A percentile compares a stretch with the other conserved stretches of the same genome.
phyloP scores from a whole-genome alignment of 2,888 invertebrate genomes.

The Rhorus exstirpatorius region DNA sequence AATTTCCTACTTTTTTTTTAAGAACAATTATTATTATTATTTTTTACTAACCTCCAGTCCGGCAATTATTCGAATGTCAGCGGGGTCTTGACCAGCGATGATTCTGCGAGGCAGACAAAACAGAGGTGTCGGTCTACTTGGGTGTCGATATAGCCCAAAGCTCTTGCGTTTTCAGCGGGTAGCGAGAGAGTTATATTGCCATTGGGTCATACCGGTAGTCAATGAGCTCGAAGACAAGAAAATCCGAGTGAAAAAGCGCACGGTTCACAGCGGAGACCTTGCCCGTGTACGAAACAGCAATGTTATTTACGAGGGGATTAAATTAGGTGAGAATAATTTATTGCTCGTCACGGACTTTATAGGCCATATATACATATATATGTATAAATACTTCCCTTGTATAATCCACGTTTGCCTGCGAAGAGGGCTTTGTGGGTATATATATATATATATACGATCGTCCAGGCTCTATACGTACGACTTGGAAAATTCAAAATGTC shows the following conservation, averaged over 20 bases:
- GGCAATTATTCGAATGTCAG: no score
- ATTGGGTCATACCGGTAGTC: constrained; percentile 62
- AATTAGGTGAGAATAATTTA: constrained; percentile 74
- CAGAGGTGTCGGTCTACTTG: no score
- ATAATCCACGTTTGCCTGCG: constrained; percentile 30
- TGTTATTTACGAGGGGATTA: constrained; percentile 74
- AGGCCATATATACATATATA: constrained; percentile 13
- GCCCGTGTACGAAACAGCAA: constrained; percentile 45
- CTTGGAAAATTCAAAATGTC: constrained; percentile 54
- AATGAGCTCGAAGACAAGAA: constrained; percentile 57
- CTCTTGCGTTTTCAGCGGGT: no score
- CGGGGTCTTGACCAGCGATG: no score
- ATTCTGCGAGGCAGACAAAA: no score
- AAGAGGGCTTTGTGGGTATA: neutral
- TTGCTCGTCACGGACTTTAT: constrained; percentile 70
- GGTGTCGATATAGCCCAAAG: no score
- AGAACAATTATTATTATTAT: no score
- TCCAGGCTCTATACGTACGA: constrained; percentile 37
- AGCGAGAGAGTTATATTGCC: constrained; percentile 41
- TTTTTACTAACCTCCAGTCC: no score
- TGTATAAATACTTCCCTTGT: constrained; percentile 2
- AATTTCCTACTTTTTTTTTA: no score
- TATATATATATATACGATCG: constrained; percentile 48
- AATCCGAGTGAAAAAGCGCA: constrained; percentile 61
- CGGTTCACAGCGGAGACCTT: constrained; percentile 27